These are phyloP conservation scores for Pogonomyrmex californicus DNA, from an alignment of 1,140 invertebrate genomes.

Conservation along the genomic window DNA sequence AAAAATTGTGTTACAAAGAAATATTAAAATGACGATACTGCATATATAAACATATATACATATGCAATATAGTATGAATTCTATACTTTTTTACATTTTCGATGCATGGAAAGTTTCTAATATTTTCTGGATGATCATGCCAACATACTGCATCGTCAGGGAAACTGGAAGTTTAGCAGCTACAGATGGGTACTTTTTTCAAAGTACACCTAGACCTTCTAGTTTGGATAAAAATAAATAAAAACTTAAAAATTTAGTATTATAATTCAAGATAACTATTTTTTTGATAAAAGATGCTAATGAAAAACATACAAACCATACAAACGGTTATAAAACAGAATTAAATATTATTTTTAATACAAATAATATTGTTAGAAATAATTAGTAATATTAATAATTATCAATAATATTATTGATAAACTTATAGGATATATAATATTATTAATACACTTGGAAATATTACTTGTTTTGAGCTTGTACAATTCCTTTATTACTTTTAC, in stretches of 20 bases:
- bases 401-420: not conserved
- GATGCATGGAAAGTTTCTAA: constrained; percentile 36
- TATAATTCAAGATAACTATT: not conserved
- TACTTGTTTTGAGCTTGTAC: too few species aligned
- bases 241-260: not conserved
- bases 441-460: not conserved
- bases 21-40: not conserved
- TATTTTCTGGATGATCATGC: constrained; percentile 30
- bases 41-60: constrained; percentile 3
- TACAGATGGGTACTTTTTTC: not conserved
- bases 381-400: too few species aligned
- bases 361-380: too few species aligned
- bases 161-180: not conserved
- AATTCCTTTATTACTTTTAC: not conserved
- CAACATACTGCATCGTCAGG: constrained; percentile 6
- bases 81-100: constrained; percentile 33
- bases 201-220: not conserved
- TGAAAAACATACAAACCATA: not conserved
- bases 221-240: not conserved
- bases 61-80: constrained; percentile 16
- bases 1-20: not conserved
- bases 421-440: not conserved
- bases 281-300: not conserved
- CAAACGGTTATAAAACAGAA: not conserved
- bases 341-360: not conserved